Percentiles rank a stretch among this genome's conserved stretches.
Conservation (phyloP, 2,113 vertebrate species). For the Motacilla alba region DNA sequence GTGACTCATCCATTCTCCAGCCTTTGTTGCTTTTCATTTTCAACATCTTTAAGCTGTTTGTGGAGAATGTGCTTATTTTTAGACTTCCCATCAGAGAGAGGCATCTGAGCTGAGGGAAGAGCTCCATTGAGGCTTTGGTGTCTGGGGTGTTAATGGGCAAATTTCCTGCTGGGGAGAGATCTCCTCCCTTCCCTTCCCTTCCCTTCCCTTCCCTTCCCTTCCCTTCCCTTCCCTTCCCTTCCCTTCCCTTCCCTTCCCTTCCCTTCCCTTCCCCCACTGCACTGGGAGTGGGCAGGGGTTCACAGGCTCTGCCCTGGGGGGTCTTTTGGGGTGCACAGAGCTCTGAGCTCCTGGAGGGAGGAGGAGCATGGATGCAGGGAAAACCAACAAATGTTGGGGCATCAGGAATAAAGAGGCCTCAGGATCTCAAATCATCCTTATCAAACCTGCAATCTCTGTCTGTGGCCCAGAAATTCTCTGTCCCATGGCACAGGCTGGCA, state of each 20-base stretch:
- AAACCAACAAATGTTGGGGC: background rate
- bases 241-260: too few relatives aligned
- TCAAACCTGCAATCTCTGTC: background rate
- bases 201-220: background rate
- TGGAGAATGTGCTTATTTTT: slow-evolving; percentile 73
- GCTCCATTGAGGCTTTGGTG: slow-evolving; percentile 31
- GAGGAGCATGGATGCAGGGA: background rate
- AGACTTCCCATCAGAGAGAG: slow-evolving; percentile 58
- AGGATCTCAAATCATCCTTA: background rate
- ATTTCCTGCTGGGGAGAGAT: background rate
- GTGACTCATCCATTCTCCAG: slow-evolving; percentile 72
- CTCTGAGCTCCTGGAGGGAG: background rate
- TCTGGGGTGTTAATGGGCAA: background rate
- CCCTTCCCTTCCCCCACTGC: background rate
- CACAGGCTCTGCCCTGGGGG: background rate
- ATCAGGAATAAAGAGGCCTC: background rate
- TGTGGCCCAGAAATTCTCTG: background rate
- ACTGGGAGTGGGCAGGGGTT: background rate
- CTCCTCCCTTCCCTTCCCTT: background rate
- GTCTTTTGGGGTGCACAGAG: fast-evolving
- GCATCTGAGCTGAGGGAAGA: slow-evolving; percentile 22
- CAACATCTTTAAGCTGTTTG: slow-evolving; percentile 76
- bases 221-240: background rate
- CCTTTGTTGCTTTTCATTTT: slow-evolving; percentile 76
- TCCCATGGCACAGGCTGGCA: background rate